phyloP scores from a whole-genome alignment of 2,113 vertebrate genomes.

The Myrmecobius fasciatus region DNA sequence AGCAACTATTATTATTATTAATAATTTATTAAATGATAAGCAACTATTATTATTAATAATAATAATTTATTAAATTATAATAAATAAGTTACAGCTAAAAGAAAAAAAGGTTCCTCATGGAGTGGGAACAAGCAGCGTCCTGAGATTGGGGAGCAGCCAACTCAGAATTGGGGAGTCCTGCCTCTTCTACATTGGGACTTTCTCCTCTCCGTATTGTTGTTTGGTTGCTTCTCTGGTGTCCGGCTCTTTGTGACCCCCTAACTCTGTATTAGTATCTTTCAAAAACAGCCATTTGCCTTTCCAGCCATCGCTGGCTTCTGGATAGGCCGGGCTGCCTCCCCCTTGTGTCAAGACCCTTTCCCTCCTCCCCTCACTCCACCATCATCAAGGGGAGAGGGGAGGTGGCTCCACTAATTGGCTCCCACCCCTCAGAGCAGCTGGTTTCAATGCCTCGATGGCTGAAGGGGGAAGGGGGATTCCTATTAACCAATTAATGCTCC shows the following conservation, averaged over 20 bases:
- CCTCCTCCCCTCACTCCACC: neutral
- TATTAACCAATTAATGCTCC: slow-evolving; percentile 67
- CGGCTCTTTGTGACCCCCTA: neutral
- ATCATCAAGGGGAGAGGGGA: neutral
- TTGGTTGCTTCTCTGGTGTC: neutral
- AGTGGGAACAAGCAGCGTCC: neutral
- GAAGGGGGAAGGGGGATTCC: neutral
- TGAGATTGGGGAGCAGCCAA: neutral
- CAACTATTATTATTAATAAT: too few relatives aligned
- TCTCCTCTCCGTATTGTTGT: neutral
- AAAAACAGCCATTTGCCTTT: neutral
- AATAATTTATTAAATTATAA: neutral
- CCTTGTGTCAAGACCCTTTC: neutral
- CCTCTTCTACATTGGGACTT: neutral
- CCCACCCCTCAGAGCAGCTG: slow-evolving; percentile 29
- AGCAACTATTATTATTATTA: neutral
- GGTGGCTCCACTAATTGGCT: slow-evolving; percentile 46
- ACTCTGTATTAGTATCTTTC: neutral
- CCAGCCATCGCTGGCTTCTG: neutral
- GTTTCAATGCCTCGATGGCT: slow-evolving; percentile 6
- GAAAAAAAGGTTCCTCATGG: neutral
- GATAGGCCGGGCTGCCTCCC: neutral
- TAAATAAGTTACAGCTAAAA: neutral
- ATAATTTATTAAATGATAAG: too few relatives aligned
- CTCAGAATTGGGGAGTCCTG: neutral